Percentiles rank a stretch among this genome's conserved stretches.
These are phyloP conservation scores for Julus scanicus DNA, from an alignment of 2,888 invertebrate species.

Conservation along the genomic window DNA sequence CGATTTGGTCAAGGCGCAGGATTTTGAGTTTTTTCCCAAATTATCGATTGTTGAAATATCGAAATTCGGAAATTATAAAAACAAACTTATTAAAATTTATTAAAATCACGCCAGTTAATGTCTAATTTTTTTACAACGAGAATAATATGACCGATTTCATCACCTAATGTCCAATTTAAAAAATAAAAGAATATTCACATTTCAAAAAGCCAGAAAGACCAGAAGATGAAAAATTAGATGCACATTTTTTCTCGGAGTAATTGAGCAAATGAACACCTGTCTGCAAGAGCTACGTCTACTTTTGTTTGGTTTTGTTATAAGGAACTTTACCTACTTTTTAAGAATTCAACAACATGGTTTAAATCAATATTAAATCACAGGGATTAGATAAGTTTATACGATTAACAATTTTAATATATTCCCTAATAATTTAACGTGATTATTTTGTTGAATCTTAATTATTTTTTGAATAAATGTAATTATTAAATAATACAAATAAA, in stretches of 20 bases:
- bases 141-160: neutral
- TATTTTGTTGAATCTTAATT: neutral
- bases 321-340: conserved; percentile 31
- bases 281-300: neutral
- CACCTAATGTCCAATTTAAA: neutral
- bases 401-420: neutral
- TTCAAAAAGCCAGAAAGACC: too few species aligned
- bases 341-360: conserved; percentile 11
- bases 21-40: conserved; percentile 29
- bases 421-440: neutral
- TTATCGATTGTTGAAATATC: neutral
- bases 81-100: neutral
- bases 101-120: neutral
- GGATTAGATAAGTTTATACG: neutral
- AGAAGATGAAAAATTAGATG: neutral
- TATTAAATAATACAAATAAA: neutral
- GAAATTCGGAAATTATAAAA: neutral
- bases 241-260: neutral
- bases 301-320: neutral
- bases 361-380: neutral
- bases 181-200: neutral
- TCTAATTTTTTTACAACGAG: neutral
- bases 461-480: neutral
- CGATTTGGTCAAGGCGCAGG: conserved; percentile 40
- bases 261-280: conserved; percentile 31